phyloP scores from a whole-genome alignment of 2,797 vertebrate genomes.

The Eleutherodactylus coqui region DNA sequence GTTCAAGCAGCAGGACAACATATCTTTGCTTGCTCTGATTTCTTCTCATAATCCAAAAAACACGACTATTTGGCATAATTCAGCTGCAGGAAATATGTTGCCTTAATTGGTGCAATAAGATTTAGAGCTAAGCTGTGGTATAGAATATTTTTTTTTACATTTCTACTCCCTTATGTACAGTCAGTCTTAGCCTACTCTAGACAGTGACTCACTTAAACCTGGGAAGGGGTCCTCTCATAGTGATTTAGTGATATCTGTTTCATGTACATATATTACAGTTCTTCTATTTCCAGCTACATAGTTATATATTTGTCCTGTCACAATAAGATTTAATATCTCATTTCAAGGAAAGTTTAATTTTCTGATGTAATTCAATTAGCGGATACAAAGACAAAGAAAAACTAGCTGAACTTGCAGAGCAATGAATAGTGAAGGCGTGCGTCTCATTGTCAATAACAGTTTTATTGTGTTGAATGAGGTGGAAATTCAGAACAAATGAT shows the following conservation, averaged over 20 bases:
- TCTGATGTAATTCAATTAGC: slow-evolving; percentile 68
- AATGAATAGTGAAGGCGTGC: slow-evolving; percentile 63
- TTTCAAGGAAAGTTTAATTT: slow-evolving; percentile 65
- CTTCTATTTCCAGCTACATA: not conserved
- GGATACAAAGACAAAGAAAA: slow-evolving; percentile 65
- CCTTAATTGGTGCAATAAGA: not conserved
- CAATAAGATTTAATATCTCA: slow-evolving; percentile 51
- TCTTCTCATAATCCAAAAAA: not conserved
- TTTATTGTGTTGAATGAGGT: slow-evolving; percentile 64
- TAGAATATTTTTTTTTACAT: not conserved
- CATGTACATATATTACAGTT: not conserved
- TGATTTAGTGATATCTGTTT: not conserved
- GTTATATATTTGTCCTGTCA: slow-evolving; percentile 24
- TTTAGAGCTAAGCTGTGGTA: not conserved
- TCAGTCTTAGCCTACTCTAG: not conserved
- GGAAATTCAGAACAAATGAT: slow-evolving; percentile 63
- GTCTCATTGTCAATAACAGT: slow-evolving; percentile 66
- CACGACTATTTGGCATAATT: not conserved
- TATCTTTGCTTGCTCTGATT: not conserved
- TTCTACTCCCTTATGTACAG: not conserved
- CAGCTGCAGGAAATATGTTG: not conserved
- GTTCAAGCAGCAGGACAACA: no score
- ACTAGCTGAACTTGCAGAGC: slow-evolving; percentile 67
- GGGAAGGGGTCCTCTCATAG: not conserved
- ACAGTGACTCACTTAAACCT: not conserved